Evolutionary conservation across 2,113 vertebrate genomes (phyloP).

Genomic region (Cygnus buccinator): DNA sequence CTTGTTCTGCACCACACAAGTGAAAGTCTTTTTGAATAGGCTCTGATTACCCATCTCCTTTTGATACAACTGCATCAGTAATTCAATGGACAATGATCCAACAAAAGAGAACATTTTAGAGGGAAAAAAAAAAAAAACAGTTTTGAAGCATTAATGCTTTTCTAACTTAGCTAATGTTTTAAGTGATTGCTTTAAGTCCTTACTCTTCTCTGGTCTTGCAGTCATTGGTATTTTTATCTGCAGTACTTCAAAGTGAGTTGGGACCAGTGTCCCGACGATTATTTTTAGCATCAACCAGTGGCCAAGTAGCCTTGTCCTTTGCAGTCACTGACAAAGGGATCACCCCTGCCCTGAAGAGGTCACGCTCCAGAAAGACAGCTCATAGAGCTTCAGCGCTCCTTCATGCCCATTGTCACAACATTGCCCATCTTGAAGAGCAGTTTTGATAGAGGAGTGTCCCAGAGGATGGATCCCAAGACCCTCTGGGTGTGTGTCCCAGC

Average conservation of each 20-base stretch:
- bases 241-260: not conserved
- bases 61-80: not conserved
- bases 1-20: not conserved
- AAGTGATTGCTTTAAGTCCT: not conserved
- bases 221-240: not conserved
- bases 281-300: not conserved
- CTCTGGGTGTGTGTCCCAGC: not conserved
- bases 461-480: not conserved
- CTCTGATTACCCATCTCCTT: conserved; percentile 7
- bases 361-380: not conserved
- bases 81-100: not conserved
- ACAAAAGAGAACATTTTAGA: not conserved
- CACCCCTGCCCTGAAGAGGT: not conserved
- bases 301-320: not conserved
- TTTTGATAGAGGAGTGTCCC: not conserved
- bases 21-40: not conserved
- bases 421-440: not conserved
- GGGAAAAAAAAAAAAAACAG: accelerated
- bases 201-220: not conserved
- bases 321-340: not conserved
- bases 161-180: not conserved
- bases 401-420: accelerated
- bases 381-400: accelerated
- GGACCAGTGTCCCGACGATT: not conserved
- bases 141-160: not conserved